Conservation (phyloP, 2,888 invertebrate genomes). For the Cryptocephalus primarius region DNA sequence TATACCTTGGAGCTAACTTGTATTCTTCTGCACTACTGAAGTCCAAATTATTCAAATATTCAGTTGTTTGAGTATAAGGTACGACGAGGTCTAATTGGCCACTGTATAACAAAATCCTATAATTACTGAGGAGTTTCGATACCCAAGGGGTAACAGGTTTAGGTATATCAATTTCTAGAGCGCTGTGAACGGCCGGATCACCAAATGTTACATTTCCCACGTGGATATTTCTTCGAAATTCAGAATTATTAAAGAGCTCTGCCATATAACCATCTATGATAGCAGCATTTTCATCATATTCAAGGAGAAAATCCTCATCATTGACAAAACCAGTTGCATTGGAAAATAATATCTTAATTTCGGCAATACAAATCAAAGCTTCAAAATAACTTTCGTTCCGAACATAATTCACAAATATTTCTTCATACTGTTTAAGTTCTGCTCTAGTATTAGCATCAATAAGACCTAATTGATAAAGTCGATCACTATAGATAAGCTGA, state of each 20-base stretch:
- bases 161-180: conserved; percentile 13
- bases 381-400: too few relatives aligned
- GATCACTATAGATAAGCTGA: conserved; percentile 59
- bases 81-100: conserved; percentile 85
- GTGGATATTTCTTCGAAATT: conserved; percentile 63
- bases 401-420: neutral
- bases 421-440: conserved; percentile 1
- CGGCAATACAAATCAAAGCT: too few relatives aligned
- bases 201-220: conserved; percentile 54
- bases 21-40: conserved; percentile 57
- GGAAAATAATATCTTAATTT: too few relatives aligned
- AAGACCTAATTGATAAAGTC: conserved; percentile 58
- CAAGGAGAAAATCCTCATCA: too few relatives aligned
- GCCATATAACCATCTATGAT: neutral
- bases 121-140: conserved; percentile 50
- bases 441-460: conserved; percentile 49
- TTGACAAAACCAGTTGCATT: too few relatives aligned
- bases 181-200: conserved; percentile 11
- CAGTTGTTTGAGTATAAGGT: conserved; percentile 70
- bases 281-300: neutral
- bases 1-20: conserved; percentile 47
- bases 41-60: conserved; percentile 56
- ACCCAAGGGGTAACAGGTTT: conserved; percentile 19
- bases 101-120: conserved; percentile 39
- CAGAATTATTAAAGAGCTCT: conserved; percentile 8